Conservation (phyloP, 2,113 vertebrate species). For the Gopherus evgoodei region DNA sequence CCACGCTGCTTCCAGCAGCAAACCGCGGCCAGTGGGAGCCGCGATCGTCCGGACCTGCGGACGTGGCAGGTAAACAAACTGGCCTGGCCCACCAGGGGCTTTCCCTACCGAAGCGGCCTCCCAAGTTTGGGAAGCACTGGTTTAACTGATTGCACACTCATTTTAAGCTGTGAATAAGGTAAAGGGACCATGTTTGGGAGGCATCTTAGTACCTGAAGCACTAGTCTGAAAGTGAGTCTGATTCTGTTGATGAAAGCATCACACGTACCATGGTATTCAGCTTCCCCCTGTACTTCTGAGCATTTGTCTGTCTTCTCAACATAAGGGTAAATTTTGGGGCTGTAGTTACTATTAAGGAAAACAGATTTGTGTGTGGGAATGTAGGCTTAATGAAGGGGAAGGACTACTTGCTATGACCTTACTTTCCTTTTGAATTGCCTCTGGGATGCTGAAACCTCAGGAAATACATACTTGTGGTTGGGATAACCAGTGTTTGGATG, state of each 20-base stretch:
- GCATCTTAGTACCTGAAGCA: not conserved
- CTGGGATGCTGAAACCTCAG: constrained; percentile 40
- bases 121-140: not conserved
- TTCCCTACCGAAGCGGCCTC: too few species aligned
- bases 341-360: not conserved
- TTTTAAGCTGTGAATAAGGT: not conserved
- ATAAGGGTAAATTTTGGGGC: rapidly evolving
- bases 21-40: too few species aligned
- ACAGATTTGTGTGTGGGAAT: not conserved
- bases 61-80: too few species aligned
- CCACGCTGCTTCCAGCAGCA: too few species aligned
- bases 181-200: not conserved
- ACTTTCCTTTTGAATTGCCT: constrained; percentile 55
- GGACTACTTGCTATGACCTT: not conserved
- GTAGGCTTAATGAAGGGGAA: not conserved
- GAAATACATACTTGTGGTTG: not conserved
- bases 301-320: rapidly evolving
- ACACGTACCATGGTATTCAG: rapidly evolving
- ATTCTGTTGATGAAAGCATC: not conserved
- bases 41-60: too few species aligned
- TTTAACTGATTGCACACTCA: not conserved
- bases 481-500: constrained; percentile 39
- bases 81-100: too few species aligned
- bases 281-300: not conserved
- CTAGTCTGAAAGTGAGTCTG: not conserved